These are phyloP conservation scores for Proterorhinus semilunaris DNA, from an alignment of 2,113 vertebrate genomes.

Conservation along the genomic window DNA sequence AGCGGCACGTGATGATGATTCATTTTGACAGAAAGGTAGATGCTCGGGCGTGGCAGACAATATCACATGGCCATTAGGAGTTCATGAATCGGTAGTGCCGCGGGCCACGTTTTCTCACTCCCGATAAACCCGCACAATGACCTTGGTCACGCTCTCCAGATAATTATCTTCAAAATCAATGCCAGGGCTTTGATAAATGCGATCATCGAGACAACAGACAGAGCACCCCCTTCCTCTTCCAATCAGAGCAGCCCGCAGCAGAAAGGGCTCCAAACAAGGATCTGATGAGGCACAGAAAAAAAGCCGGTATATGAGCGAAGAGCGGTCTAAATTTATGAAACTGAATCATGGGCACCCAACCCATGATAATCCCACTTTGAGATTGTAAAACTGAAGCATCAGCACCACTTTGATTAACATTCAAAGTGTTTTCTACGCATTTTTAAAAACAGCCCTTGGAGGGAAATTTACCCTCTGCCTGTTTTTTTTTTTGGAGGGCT, in stretches of 20 bases:
- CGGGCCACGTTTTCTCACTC: slow-evolving; percentile 43
- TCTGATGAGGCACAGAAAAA: background rate
- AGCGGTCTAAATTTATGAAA: too few relatives aligned
- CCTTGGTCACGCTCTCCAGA: slow-evolving; percentile 61
- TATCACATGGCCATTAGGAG: slow-evolving; percentile 60
- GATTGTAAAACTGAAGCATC: too few relatives aligned
- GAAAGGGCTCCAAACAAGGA: background rate
- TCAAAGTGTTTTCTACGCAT: too few relatives aligned
- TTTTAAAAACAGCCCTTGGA: background rate
- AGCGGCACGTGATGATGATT: slow-evolving; percentile 31
- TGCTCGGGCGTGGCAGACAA: slow-evolving; percentile 41
- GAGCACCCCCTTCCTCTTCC: slow-evolving; percentile 37
- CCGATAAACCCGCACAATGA: slow-evolving; percentile 59
- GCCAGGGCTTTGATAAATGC: slow-evolving; percentile 58
- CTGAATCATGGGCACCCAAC: too few relatives aligned
- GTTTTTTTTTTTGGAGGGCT: background rate
- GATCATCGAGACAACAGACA: slow-evolving; percentile 48
- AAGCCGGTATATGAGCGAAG: background rate
- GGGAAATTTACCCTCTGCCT: background rate
- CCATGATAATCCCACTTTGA: too few relatives aligned
- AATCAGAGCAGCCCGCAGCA: slow-evolving; percentile 32
- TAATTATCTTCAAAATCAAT: slow-evolving; percentile 70
- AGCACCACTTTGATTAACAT: too few relatives aligned
- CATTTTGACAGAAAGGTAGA: slow-evolving; percentile 36
- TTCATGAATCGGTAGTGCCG: slow-evolving; percentile 68